Percentiles rank a stretch among this genome's conserved stretches.
phyloP scores from a whole-genome alignment of 2,113 vertebrate genomes.

The Amphiprion ocellaris region DNA sequence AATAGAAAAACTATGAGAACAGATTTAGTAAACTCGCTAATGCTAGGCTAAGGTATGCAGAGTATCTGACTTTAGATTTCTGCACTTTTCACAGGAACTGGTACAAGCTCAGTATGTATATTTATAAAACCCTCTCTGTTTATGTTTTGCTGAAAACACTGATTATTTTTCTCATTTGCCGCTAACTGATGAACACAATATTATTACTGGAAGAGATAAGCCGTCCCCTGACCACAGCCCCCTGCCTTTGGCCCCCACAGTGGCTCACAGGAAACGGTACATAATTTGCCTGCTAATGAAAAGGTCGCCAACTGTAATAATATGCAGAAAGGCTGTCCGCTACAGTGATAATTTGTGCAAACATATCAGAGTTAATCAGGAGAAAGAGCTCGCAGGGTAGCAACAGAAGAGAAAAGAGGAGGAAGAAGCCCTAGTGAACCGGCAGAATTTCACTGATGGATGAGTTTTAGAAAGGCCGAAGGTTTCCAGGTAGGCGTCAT shows the following conservation, averaged over 20 bases:
- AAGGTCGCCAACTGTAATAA: conserved; percentile 40
- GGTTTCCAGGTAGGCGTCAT: conserved; percentile 14
- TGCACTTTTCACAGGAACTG: neutral
- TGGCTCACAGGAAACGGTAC: neutral
- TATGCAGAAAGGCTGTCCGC: conserved; percentile 29
- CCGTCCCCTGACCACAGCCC: conserved; percentile 9
- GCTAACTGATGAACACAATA: neutral
- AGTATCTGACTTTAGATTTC: neutral
- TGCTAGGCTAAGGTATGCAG: neutral
- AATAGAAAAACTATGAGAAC: neutral
- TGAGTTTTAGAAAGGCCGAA: conserved; percentile 18
- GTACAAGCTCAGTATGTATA: neutral
- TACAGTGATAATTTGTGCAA: conserved; percentile 50
- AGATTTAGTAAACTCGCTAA: neutral
- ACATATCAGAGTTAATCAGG: conserved; percentile 53
- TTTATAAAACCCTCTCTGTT: neutral
- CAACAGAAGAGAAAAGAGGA: neutral
- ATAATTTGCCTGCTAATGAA: conserved; percentile 61
- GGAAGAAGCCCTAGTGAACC: conserved; percentile 4
- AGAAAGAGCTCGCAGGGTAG: conserved; percentile 20
- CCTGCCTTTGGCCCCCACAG: neutral
- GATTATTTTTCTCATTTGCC: neutral
- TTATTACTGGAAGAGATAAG: conserved; percentile 26
- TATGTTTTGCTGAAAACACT: neutral
- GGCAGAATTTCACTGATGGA: conserved; percentile 25